These are phyloP conservation scores for Enteromius treurensis DNA, from an alignment of 2,797 vertebrate species.

Conservation along the genomic window DNA sequence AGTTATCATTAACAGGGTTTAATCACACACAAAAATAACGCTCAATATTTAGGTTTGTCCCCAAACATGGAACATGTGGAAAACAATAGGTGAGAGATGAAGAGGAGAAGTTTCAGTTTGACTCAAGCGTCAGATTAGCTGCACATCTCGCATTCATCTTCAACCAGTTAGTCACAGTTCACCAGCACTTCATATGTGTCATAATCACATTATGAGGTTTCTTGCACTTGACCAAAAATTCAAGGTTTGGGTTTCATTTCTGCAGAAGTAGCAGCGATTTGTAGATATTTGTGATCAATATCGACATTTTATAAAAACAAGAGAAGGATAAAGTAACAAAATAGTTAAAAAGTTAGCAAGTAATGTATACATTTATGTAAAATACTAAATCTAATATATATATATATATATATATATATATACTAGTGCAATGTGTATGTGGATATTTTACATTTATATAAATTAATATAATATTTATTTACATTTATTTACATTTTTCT, in stretches of 20 bases:
- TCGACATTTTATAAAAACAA: neutral
- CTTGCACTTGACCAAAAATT: conserved; percentile 32
- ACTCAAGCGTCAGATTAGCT: conserved; percentile 46
- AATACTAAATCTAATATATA: neutral
- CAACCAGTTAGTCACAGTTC: conserved; percentile 60
- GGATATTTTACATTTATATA: neutral
- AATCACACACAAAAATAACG: conserved; percentile 18
- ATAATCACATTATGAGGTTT: conserved; percentile 45
- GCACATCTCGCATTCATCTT: conserved; percentile 54
- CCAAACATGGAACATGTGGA: conserved; percentile 24
- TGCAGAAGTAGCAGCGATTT: conserved; percentile 58
- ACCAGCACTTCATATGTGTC: conserved; percentile 30
- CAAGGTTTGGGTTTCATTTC: conserved; percentile 66
- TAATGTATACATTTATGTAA: neutral
- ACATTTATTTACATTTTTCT: neutral
- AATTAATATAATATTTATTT: neutral
- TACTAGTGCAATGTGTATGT: neutral
- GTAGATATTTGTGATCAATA: conserved; percentile 31
- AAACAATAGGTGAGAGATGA: conserved; percentile 45
- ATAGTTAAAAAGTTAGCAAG: neutral
- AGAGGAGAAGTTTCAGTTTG: conserved; percentile 65
- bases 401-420: neutral
- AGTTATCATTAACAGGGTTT: neutral
- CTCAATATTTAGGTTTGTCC: conserved; percentile 41
- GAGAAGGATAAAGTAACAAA: neutral